These are phyloP conservation scores for Oryzias javanicus DNA, from an alignment of 2,113 vertebrate species.

Conservation along the genomic window DNA sequence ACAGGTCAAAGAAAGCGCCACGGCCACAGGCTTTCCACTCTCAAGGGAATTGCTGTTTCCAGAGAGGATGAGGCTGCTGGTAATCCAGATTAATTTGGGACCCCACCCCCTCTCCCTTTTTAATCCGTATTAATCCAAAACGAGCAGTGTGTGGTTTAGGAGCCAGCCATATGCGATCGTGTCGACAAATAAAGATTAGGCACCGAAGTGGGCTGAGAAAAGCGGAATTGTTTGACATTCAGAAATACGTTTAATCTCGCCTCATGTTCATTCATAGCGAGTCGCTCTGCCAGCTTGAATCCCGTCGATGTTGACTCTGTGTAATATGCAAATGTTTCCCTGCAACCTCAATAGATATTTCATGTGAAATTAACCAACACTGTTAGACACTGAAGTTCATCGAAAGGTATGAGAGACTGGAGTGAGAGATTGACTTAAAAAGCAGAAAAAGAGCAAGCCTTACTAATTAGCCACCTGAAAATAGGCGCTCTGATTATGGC, in stretches of 20 bases:
- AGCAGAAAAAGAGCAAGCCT: slow-evolving; percentile 10
- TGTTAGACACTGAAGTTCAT: slow-evolving; percentile 30
- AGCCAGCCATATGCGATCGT: slow-evolving; percentile 36
- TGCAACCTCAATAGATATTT: slow-evolving; percentile 37
- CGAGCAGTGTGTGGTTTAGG: slow-evolving; percentile 36
- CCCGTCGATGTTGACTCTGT: slow-evolving; percentile 36
- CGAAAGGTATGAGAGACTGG: slow-evolving; percentile 34
- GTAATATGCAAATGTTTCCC: slow-evolving; percentile 51
- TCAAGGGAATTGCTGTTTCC: slow-evolving; percentile 52
- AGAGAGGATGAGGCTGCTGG: slow-evolving; percentile 39
- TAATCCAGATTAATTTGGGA: slow-evolving; percentile 72
- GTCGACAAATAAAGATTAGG: slow-evolving; percentile 22
- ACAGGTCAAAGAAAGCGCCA: slow-evolving; percentile 62
- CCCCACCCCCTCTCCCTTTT: slow-evolving; percentile 4
- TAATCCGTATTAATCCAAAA: slow-evolving; percentile 60
- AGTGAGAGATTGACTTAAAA: slow-evolving; percentile 14
- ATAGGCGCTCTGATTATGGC: slow-evolving; percentile 37
- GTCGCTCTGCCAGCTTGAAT: slow-evolving; percentile 26
- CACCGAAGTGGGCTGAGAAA: slow-evolving; percentile 22
- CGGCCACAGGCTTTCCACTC: slow-evolving; percentile 52
- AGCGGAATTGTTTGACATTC: slow-evolving; percentile 53
- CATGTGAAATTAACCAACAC: slow-evolving; percentile 49
- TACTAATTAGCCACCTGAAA: slow-evolving; percentile 61
- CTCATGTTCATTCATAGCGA: slow-evolving; percentile 44
- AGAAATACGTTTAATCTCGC: slow-evolving; percentile 40